These are phyloP conservation scores for Muscicapa comitata DNA, from an alignment of 2,797 vertebrate genomes.

Conservation along the genomic window DNA sequence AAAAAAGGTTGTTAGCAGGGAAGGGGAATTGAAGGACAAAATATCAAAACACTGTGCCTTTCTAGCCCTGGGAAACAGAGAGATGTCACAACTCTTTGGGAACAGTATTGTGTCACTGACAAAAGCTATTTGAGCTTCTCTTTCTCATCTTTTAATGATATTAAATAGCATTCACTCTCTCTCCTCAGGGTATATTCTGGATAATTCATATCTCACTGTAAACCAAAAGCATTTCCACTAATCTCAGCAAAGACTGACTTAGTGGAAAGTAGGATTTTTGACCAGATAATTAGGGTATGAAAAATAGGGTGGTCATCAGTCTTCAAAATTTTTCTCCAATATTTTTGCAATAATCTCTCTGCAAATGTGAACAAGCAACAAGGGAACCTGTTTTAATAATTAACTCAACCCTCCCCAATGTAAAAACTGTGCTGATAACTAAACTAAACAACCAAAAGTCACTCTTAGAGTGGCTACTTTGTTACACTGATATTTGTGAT, in stretches of 20 bases:
- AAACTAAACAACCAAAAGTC: not conserved
- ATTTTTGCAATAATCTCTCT: not conserved
- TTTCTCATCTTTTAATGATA: constrained; percentile 24
- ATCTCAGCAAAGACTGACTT: not conserved
- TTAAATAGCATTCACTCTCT: not conserved
- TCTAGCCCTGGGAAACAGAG: not conserved
- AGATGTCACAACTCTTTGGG: not conserved
- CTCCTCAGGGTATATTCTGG: not conserved
- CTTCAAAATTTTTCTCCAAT: not conserved
- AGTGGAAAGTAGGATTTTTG: not conserved
- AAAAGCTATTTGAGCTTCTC: constrained; percentile 13
- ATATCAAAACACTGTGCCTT: not conserved
- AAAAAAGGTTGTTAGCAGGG: not conserved
- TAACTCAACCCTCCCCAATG: not conserved
- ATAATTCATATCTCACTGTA: not conserved
- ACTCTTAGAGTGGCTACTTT: not conserved
- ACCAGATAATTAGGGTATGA: not conserved
- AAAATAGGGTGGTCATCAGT: not conserved
- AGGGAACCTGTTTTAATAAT: not conserved
- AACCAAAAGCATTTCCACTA: constrained; percentile 19
- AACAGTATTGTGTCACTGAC: not conserved
- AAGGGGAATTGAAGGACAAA: not conserved
- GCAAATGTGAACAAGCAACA: not conserved
- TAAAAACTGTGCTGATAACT: not conserved
- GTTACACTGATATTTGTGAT: not conserved